phyloP scores from a whole-genome alignment of 2,888 invertebrate genomes.

The Leptopilina myrica region DNA sequence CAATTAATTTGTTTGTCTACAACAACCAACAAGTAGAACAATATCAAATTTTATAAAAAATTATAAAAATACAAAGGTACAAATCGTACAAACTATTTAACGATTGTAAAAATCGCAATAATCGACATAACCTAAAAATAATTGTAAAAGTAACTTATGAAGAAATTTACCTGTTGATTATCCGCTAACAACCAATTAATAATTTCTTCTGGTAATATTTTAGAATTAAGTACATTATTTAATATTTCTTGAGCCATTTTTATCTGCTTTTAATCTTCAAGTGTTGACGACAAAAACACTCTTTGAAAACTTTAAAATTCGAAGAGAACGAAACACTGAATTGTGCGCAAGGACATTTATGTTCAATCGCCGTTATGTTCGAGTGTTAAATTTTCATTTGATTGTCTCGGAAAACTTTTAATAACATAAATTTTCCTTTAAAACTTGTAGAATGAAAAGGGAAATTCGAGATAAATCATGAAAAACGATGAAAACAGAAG shows the following conservation, averaged over 20 bases:
- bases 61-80: not conserved
- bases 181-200: slow-evolving; percentile 62
- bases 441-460: not conserved
- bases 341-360: not conserved
- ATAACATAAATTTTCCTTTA: not conserved
- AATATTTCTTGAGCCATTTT: slow-evolving; percentile 54
- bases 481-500: not conserved
- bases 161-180: slow-evolving; percentile 56
- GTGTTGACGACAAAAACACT: not conserved
- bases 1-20: not conserved
- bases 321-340: not conserved
- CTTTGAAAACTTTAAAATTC: not conserved
- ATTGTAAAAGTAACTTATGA: not conserved
- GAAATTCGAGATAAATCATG: not conserved
- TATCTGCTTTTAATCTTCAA: too few species aligned
- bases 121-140: slow-evolving; percentile 6
- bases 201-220: slow-evolving; percentile 57
- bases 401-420: not conserved
- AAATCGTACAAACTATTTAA: not conserved
- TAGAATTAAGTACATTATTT: slow-evolving; percentile 58
- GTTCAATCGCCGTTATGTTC: not conserved
- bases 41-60: not conserved
- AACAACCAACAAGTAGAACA: too few species aligned
- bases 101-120: not conserved
- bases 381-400: not conserved